Evolutionary conservation across 1,140 invertebrate species (phyloP).

Genomic region (Drosophila lacertosa): DNA sequence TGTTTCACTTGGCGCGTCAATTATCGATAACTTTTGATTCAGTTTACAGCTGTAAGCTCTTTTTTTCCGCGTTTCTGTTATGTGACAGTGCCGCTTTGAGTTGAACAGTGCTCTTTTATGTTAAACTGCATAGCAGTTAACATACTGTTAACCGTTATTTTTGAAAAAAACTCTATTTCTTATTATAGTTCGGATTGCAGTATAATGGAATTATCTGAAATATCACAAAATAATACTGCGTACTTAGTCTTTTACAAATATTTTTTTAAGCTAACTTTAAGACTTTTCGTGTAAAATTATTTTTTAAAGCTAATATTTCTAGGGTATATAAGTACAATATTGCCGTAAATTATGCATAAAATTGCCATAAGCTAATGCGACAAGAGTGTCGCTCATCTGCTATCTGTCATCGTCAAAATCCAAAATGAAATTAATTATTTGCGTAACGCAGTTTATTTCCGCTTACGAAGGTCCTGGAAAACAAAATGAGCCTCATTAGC

Average conservation of each 20-base stretch:
- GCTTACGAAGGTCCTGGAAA: not conserved
- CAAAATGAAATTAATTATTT: conserved; percentile 33
- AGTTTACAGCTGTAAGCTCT: conserved; percentile 22
- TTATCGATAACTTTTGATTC: conserved; percentile 30
- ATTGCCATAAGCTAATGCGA: no score
- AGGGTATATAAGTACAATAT: no score
- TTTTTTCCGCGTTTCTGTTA: conserved; percentile 9
- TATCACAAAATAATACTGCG: no score
- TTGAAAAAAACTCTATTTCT: not conserved
- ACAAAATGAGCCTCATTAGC: conserved; percentile 27
- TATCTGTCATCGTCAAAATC: conserved; percentile 2
- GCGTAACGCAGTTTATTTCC: conserved; percentile 31
- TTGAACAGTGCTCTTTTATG: not conserved
- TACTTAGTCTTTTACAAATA: no score
- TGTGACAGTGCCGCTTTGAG: conserved; percentile 34
- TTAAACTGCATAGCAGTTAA: not conserved
- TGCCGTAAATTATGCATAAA: no score
- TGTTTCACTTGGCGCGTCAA: conserved; percentile 31
- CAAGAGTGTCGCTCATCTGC: not conserved
- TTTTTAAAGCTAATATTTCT: not conserved
- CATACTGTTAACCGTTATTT: conserved; percentile 3
- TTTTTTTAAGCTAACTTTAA: not conserved
- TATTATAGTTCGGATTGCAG: not conserved
- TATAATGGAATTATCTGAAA: no score
- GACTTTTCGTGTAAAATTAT: not conserved